These are phyloP conservation scores for Oceanodroma tethys DNA, from an alignment of 2,113 vertebrate species.

Conservation along the genomic window DNA sequence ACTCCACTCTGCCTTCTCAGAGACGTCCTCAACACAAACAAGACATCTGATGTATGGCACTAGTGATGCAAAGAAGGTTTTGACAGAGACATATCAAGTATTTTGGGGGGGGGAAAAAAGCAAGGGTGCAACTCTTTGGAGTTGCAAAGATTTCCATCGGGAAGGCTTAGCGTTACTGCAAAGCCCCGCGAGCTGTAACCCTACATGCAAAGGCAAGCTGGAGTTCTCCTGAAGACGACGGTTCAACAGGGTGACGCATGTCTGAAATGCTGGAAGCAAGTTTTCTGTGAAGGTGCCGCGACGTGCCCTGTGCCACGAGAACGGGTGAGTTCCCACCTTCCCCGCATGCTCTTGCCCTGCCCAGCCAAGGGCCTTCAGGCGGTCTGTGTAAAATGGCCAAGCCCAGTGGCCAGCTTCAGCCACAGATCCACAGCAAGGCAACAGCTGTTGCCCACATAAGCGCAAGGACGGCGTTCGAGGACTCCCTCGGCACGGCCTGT, in stretches of 20 bases:
- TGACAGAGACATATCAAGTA: not conserved
- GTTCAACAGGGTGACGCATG: rapidly evolving
- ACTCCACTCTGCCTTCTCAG: not conserved
- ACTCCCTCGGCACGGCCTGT: not conserved
- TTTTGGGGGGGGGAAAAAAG: no score
- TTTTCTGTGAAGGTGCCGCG: not conserved
- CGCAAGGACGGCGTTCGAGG: rapidly evolving
- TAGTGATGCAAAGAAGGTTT: not conserved
- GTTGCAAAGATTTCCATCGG: not conserved
- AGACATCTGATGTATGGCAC: not conserved
- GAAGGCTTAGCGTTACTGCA: not conserved
- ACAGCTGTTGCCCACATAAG: not conserved
- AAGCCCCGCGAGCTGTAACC: not conserved
- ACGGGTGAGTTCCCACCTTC: not conserved
- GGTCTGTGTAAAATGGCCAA: not conserved
- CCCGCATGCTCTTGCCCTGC: not conserved
- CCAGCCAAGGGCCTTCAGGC: not conserved
- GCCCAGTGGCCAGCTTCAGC: not conserved
- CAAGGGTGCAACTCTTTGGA: not conserved
- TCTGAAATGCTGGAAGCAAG: not conserved
- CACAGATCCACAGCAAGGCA: not conserved
- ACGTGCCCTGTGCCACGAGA: not conserved
- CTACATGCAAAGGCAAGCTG: not conserved
- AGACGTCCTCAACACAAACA: not conserved
- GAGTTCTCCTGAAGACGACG: not conserved